Conservation (phyloP, 1,140 invertebrate species). For the Heliconius melpomene region DNA sequence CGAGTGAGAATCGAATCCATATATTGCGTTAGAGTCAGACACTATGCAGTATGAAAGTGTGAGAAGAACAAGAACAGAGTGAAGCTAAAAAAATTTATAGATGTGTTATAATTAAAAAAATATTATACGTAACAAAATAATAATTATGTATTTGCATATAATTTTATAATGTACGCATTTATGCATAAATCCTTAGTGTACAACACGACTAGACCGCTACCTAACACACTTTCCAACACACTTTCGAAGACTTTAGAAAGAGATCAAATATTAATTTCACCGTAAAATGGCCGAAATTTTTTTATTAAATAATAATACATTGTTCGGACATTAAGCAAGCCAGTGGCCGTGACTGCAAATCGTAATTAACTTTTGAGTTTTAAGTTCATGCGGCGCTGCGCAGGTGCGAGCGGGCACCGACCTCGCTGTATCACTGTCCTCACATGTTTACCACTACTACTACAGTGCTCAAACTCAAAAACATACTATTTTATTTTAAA, state of each 20-base stretch:
- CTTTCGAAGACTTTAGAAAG: constrained; percentile 11
- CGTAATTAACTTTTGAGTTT: constrained; percentile 57
- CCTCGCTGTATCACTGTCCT: constrained; percentile 7
- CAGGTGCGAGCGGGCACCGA: constrained; percentile 17
- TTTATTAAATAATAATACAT: constrained; percentile 38
- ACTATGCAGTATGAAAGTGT: too few species aligned
- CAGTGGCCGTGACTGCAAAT: constrained; percentile 73
- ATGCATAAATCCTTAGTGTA: background rate
- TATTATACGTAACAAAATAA: too few species aligned
- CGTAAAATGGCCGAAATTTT: constrained; percentile 22
- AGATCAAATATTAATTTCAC: constrained; percentile 20
- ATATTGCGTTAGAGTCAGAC: too few species aligned
- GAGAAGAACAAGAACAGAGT: too few species aligned
- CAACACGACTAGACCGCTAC: background rate
- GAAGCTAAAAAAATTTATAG: too few species aligned
- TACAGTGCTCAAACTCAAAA: background rate
- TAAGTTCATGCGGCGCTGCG: constrained; percentile 27
- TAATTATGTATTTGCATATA: too few species aligned
- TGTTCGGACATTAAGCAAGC: constrained; percentile 64
- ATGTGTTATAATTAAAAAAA: too few species aligned
- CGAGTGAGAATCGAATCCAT: too few species aligned
- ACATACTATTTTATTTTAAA: background rate
- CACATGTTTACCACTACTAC: background rate
- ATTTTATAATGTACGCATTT: too few species aligned
- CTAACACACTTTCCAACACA: background rate